Percentiles rank a stretch among this genome's conserved stretches.
Conservation (phyloP, 1,140 invertebrate species). For the Neoseiulus cucumeris region DNA sequence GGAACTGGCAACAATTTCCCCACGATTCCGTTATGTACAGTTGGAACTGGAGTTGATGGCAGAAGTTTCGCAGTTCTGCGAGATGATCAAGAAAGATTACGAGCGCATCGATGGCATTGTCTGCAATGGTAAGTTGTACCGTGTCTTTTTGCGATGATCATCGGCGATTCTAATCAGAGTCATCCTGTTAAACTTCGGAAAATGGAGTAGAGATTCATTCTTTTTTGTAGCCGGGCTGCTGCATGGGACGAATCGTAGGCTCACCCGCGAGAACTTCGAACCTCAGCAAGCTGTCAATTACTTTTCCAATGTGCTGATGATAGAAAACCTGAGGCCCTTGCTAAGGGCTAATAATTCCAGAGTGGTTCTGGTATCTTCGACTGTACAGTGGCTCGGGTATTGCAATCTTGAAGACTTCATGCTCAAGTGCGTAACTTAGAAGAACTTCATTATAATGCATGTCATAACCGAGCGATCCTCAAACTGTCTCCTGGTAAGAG, state of each 20-base stretch:
- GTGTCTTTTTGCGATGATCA: too few species aligned
- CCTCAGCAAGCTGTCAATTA: conserved; percentile 3
- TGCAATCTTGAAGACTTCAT: conserved; percentile 5
- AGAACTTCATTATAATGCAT: too few species aligned
- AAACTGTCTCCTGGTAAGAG: too few species aligned
- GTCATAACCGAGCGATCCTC: too few species aligned
- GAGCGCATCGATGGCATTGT: neutral
- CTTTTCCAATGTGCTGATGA: neutral
- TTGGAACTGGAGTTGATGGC: neutral
- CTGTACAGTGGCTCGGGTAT: neutral
- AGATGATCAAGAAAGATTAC: neutral
- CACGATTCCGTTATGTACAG: neutral
- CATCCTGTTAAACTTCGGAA: too few species aligned
- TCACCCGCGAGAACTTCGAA: neutral
- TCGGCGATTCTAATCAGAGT: too few species aligned
- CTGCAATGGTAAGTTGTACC: neutral
- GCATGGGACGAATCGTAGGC: neutral
- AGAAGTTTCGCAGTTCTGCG: neutral
- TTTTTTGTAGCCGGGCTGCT: neutral
- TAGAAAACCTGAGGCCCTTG: neutral
- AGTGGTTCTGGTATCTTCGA: neutral
- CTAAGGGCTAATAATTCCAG: neutral
- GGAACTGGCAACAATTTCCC: neutral
- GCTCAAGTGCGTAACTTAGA: neutral
- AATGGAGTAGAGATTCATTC: neutral